Evolutionary conservation across 2,888 invertebrate genomes (phyloP), one percentile per base, ranked within the genome.

Genomic region (Dynastes grantii): DNA sequence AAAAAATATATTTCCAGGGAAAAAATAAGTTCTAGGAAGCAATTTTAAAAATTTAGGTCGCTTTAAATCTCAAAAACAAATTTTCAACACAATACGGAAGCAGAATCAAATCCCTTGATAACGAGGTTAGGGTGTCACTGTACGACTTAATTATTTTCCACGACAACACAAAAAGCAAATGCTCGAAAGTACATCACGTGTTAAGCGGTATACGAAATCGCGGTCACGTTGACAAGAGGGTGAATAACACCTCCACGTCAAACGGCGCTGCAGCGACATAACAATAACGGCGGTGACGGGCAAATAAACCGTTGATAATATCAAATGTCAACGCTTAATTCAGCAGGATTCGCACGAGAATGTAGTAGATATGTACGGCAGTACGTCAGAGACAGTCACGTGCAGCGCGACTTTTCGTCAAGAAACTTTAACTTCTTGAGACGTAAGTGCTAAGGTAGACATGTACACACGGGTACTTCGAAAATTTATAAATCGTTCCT

Each of bases 331-430:
- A 53, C 53, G 16, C 4, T 53, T 53, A n/a, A 53, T 53, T 16
- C 16, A 16, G n/a, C 13, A n/a, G n/a, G n/a, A 13, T 53, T n/a
- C 53, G 13, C 53, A 53, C 53, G 11, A 13, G 16, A 53, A 6
- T 13, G 53, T 53, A 53, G 53, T 1, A 53, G 6, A 16, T 53
- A 53, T 13, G n/a, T 16, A 4, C 9, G 27, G n/a, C 4, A 9
- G 51, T 32, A 70, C 70, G 70, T 29, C 51, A 70, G 29, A n/a
- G n/a, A 16, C 9, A 53, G 49, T 70, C 55, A 70, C 70, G 70
- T 55, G 51, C 5, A 70, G 5, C 49, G 4, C 70, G 27, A 22
- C 16, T 29, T 70, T 70, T 49, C 70, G 5, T 16, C 16, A 11
- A 11, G 8, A 16, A 53, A 16, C 53, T 53, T n/a, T 53, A 53